These are phyloP conservation scores for Aphaenogaster ashmeadi DNA, from an alignment of 1,140 invertebrate species.

Conservation along the genomic window DNA sequence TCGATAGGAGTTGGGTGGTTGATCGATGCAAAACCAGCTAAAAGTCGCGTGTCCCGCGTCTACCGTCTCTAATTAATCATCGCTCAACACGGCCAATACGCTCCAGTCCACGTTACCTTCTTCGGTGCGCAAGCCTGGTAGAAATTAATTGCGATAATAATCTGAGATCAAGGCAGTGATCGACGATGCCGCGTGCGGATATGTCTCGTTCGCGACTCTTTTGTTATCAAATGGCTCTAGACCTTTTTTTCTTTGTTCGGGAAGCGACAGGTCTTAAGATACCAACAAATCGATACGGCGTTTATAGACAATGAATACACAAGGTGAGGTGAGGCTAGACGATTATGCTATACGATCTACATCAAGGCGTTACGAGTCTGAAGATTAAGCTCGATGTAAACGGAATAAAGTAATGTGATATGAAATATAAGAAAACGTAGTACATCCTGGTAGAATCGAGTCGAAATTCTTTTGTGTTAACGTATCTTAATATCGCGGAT, in stretches of 20 bases:
- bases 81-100: conserved; percentile 75
- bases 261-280: conserved; percentile 21
- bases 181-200: conserved; percentile 75
- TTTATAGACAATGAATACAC: conserved; percentile 53
- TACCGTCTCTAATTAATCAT: conserved; percentile 79
- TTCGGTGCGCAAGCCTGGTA: conserved; percentile 68
- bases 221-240: conserved; percentile 49
- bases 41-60: conserved; percentile 79
- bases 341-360: conserved; percentile 13
- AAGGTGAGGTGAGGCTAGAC: conserved; percentile 12
- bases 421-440: neutral
- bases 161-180: conserved; percentile 74
- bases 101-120: conserved; percentile 72
- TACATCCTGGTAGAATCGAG: neutral
- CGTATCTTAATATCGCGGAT: neutral
- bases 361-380: neutral
- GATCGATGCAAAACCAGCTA: conserved; percentile 78
- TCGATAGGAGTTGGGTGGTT: conserved; percentile 64
- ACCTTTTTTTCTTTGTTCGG: conserved; percentile 16
- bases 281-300: conserved; percentile 48
- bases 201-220: conserved; percentile 65
- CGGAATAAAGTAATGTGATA: neutral
- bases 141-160: conserved; percentile 81
- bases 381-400: conserved; percentile 16
- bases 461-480: neutral